Conservation (phyloP, 2,113 vertebrate genomes). For the Thunnus maccoyii region DNA sequence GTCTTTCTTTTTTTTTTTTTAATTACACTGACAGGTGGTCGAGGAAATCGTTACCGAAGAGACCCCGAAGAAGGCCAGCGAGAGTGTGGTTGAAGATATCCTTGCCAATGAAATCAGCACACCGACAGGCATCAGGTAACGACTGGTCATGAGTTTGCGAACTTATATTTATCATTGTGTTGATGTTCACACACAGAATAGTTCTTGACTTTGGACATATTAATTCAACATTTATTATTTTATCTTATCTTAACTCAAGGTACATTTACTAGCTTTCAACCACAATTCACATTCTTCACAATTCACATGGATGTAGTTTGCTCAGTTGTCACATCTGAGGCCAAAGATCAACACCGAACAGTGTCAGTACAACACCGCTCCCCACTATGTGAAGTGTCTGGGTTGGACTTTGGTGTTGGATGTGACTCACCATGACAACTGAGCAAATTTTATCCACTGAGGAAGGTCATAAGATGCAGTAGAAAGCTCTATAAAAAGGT, state of each 20-base stretch:
- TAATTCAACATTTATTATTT: too few species aligned
- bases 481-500: background rate
- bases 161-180: background rate
- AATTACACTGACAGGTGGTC: constrained; percentile 73
- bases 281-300: background rate
- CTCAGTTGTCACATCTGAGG: background rate
- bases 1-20: background rate
- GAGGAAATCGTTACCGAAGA: constrained; percentile 81
- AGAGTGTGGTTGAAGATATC: constrained; percentile 95
- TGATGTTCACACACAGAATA: background rate
- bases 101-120: constrained; percentile 93
- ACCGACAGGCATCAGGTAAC: constrained; percentile 95
- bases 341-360: background rate
- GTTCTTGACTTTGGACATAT: too few species aligned
- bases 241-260: background rate
- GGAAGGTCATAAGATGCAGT: background rate
- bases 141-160: background rate
- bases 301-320: background rate
- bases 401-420: background rate
- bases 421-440: background rate
- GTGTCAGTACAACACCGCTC: too few species aligned
- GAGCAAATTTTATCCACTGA: background rate
- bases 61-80: constrained; percentile 83
- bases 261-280: background rate
- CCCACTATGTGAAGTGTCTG: background rate